These are phyloP conservation scores for Sinella curviseta DNA, from an alignment of 1,140 invertebrate species.

Conservation along the genomic window DNA sequence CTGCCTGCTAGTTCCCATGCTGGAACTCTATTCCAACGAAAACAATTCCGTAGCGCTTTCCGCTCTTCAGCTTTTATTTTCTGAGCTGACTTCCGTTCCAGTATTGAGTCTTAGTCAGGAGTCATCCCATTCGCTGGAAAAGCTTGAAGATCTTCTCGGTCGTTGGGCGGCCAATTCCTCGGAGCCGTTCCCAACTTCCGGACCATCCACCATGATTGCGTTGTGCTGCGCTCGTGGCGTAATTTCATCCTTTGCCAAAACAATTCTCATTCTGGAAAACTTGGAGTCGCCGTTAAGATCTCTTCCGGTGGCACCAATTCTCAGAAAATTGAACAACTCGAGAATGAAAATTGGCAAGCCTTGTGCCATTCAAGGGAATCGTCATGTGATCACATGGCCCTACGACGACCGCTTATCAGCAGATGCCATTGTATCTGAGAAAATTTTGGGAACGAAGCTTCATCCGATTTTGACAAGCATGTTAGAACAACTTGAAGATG, in stretches of 20 bases:
- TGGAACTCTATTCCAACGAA: neutral
- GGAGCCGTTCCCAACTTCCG: neutral
- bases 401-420: slow-evolving; percentile 51
- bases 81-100: neutral
- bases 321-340: slow-evolving; percentile 49
- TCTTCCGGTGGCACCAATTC: slow-evolving; percentile 52
- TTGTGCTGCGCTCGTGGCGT: slow-evolving; percentile 50
- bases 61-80: neutral
- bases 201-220: neutral
- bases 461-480: neutral
- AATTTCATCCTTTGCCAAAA: slow-evolving; percentile 55
- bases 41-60: neutral
- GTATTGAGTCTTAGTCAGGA: neutral
- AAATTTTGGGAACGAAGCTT: neutral
- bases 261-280: slow-evolving; percentile 53
- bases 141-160: slow-evolving; percentile 11
- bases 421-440: neutral
- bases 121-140: neutral
- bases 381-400: slow-evolving; percentile 55
- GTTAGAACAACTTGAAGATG: neutral
- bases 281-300: slow-evolving; percentile 48
- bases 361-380: slow-evolving; percentile 50
- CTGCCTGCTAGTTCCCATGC: slow-evolving; percentile 23
- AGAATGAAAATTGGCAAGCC: slow-evolving; percentile 52
- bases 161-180: neutral